Percentiles rank a stretch among this genome's conserved stretches.
These are phyloP conservation scores for Lucifuga dentata DNA, from an alignment of 2,113 vertebrate genomes.

Conservation along the genomic window DNA sequence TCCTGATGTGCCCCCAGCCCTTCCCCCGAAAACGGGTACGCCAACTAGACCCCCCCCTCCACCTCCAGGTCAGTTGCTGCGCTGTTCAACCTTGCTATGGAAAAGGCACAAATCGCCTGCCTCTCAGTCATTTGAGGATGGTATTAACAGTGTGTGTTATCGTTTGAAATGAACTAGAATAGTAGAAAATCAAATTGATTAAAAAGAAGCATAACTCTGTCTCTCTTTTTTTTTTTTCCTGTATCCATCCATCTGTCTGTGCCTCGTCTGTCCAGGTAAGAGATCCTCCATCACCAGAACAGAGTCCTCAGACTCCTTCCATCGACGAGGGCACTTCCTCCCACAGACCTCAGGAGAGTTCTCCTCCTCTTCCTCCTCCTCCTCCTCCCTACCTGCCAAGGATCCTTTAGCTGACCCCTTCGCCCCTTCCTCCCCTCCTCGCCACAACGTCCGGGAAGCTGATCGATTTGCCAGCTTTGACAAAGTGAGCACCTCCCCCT, in stretches of 20 bases:
- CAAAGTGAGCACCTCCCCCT: constrained; percentile 93
- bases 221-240: background rate
- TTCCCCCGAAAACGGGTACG: constrained; percentile 96
- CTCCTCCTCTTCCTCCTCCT: constrained; percentile 78
- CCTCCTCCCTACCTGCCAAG: constrained; percentile 92
- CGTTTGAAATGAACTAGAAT: too few species aligned
- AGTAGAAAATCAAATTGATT: too few species aligned
- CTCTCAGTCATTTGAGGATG: background rate
- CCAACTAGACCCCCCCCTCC: constrained; percentile 96
- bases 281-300: constrained; percentile 88
- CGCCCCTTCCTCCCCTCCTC: constrained; percentile 89
- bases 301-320: constrained; percentile 94
- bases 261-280: constrained; percentile 86
- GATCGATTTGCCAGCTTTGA: constrained; percentile 97
- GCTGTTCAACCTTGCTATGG: background rate
- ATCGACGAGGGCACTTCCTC: constrained; percentile 90
- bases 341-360: constrained; percentile 88
- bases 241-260: constrained; percentile 56
- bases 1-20: constrained; percentile 92
- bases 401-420: constrained; percentile 91
- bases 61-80: constrained; percentile 88
- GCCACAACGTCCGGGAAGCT: constrained; percentile 86
- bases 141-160: background rate
- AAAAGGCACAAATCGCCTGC: background rate
- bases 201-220: background rate